A percentile compares a stretch with the other conserved stretches of the same genome.
Conservation (phyloP, 2,888 invertebrate genomes). For the Nephrocerus scutellatus region DNA sequence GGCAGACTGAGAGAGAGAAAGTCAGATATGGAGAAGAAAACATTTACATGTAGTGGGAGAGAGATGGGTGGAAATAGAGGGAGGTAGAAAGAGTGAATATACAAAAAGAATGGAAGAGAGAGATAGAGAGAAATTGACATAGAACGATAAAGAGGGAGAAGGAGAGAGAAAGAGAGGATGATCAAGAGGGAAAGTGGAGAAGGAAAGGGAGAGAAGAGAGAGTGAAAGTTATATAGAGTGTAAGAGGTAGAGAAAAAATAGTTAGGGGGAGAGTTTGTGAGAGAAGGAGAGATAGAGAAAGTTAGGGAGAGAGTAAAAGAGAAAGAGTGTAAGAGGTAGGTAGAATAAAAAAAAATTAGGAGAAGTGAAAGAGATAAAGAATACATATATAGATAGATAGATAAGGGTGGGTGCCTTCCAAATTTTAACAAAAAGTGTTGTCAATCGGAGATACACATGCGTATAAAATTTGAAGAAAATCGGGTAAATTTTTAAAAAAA, state of each 20-base stretch:
- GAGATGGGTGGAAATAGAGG: not conserved
- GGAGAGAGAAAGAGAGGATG: not conserved
- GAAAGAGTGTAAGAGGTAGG: not conserved
- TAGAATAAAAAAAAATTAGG: not conserved
- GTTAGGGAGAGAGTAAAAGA: not conserved
- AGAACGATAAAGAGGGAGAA: not conserved
- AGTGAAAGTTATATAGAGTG: not conserved
- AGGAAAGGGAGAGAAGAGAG: not conserved
- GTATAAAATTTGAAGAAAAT: too few relatives aligned
- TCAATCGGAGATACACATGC: too few relatives aligned
- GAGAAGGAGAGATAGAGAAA: not conserved
- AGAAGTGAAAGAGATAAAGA: too few relatives aligned
- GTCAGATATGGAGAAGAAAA: not conserved
- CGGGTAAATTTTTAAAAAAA: too few relatives aligned
- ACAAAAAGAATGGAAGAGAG: not conserved
- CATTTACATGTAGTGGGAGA: not conserved
- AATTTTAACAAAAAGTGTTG: too few relatives aligned
- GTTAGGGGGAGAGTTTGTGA: not conserved
- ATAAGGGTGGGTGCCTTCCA: too few relatives aligned
- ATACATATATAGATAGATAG: too few relatives aligned
- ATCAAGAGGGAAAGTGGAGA: not conserved
- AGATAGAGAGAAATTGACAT: not conserved
- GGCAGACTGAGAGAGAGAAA: not conserved
- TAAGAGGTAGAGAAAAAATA: not conserved
- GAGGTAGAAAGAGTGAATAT: not conserved